Evolutionary conservation across 2,113 vertebrate species (phyloP), one percentile per base, ranked within the genome.

Genomic region (Indicator indicator): DNA sequence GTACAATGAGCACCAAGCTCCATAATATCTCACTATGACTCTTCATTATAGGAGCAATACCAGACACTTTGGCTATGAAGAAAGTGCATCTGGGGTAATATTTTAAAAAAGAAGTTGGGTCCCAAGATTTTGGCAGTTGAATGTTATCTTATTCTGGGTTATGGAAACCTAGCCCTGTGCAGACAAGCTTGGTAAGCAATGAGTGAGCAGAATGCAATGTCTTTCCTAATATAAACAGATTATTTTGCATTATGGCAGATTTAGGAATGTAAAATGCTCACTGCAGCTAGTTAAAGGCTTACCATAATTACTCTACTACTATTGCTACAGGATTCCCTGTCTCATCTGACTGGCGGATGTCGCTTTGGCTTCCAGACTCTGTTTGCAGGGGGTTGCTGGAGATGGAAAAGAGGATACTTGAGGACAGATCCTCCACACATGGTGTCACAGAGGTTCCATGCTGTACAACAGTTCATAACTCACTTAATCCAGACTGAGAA

Each of bases 211-310:
- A 95, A 97, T 90, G 83, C 83, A 96, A 95, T 93, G 86, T 86
- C 89, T 92, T 91, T 79, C 71, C 94, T 95, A 95, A 97, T 93
- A 90, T 96, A 93, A 94, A 96, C 94, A 96, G 95, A 95, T 95
- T 96, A 90, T 94, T 97, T 69, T 97, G 80, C 83, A 95, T 93
- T 95, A 93, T 79, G 77, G 80, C 50, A 96, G 88, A 88, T 93
- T 90, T 91, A 92, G 88, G 86, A 97, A 97, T 73, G 92, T 79
- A 93, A 95, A 90, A 90, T 79, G 91, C 83, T 96, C 88, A 55
- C 86, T 59, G 69, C 71, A 94, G 88, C 79, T 94, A 95, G 94
- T 96, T 96, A 95, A 96, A 94, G 76, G 94, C 93, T 97, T 96
- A 95, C 46, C 59, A 73, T 96, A 95, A 96, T 96, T 96, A 72